A percentile compares a stretch with the other conserved stretches of the same genome.
Conservation (phyloP, 64 coral and sea anemone genomes). For the Cladopsammia gracilis region DNA sequence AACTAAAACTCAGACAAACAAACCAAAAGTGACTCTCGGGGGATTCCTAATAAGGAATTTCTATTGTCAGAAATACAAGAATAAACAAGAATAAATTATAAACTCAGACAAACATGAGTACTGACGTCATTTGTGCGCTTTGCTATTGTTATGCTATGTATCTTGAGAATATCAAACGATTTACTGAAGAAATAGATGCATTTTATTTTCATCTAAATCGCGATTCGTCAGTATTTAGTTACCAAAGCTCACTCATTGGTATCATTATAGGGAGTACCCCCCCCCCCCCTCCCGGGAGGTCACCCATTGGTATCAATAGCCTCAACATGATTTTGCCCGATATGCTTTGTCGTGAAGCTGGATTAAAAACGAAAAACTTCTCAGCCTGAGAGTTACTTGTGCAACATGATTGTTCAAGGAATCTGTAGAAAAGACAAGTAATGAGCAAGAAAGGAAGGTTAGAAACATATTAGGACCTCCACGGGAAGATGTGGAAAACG, state of each 20-base stretch:
- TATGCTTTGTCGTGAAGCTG: constrained; percentile 7
- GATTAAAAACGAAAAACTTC: constrained; percentile 35
- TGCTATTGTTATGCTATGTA: constrained; percentile 41
- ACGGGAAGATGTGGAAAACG: background rate
- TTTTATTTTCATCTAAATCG: constrained; percentile 60
- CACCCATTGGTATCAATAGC: constrained; percentile 35
- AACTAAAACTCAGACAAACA: no score
- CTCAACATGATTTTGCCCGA: constrained; percentile 48
- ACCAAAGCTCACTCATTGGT: background rate
- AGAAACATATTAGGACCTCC: constrained; percentile 31
- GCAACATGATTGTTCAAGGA: constrained; percentile 23
- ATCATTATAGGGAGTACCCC: no score
- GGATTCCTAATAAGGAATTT: no score
- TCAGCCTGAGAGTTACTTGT: constrained; percentile 20
- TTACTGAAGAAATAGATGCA: constrained; percentile 25
- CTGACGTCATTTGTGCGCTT: no score
- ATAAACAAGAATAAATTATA: no score
- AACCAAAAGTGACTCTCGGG: no score
- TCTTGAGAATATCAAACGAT: constrained; percentile 8
- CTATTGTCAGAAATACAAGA: no score
- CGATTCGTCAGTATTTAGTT: background rate
- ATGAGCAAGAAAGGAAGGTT: constrained; percentile 36
- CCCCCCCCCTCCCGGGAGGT: no score
- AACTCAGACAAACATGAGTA: no score
- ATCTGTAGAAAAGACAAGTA: constrained; percentile 26